A percentile compares a stretch with the other conserved stretches of the same genome.
Evolutionary conservation across 2,888 invertebrate species (phyloP).

Genomic region (Mesochorus sp.): DNA sequence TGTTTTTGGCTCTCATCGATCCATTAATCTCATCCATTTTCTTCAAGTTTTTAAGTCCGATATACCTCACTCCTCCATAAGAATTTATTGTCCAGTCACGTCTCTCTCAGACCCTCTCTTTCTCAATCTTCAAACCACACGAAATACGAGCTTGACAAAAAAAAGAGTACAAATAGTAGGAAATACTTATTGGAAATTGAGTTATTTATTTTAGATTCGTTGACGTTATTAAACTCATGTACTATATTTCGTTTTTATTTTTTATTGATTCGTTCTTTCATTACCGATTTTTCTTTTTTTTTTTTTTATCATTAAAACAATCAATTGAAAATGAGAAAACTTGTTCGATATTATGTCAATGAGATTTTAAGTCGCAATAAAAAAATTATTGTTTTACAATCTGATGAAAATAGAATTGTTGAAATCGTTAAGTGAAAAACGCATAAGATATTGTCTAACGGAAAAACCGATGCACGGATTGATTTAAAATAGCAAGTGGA

Average conservation of each 20-base stretch:
- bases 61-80: constrained; percentile 10
- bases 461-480: background rate
- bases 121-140: constrained; percentile 15
- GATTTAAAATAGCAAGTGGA: no score
- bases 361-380: no score
- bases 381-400: no score
- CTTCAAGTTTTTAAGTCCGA: background rate
- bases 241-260: background rate
- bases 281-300: background rate
- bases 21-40: constrained; percentile 59
- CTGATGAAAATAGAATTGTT: no score
- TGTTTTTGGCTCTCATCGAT: constrained; percentile 53
- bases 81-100: constrained; percentile 58
- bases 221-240: constrained; percentile 33
- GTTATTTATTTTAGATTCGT: constrained; percentile 33
- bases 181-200: constrained; percentile 32
- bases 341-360: no score
- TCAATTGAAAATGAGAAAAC: background rate
- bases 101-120: constrained; percentile 44
- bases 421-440: no score
- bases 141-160: constrained; percentile 10
- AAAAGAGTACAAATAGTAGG: constrained; percentile 36
- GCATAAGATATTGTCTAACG: no score
- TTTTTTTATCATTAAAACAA: background rate
- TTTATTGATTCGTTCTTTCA: background rate